phyloP scores from a whole-genome alignment of 2,113 vertebrate genomes.

The Prietella phreatophila region DNA sequence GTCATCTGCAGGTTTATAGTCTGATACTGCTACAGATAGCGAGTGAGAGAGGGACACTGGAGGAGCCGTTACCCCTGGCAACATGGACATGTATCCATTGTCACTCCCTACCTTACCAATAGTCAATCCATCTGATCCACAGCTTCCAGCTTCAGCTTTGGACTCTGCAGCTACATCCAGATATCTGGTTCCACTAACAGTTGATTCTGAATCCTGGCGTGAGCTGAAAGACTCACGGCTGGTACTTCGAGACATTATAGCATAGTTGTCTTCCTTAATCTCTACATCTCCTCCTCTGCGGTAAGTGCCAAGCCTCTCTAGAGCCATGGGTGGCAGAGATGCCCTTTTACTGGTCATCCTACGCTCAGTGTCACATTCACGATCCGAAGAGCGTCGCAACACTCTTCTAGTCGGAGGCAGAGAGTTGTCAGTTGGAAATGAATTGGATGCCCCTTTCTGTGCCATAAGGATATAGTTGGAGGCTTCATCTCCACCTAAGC shows the following conservation, averaged over 20 bases:
- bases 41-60: slow-evolving; percentile 65
- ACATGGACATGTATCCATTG: slow-evolving; percentile 77
- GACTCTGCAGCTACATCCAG: slow-evolving; percentile 69
- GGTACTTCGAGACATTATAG: slow-evolving; percentile 67
- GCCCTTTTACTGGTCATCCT: slow-evolving; percentile 71
- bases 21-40: slow-evolving; percentile 63
- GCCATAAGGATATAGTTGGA: slow-evolving; percentile 78
- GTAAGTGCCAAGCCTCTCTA: slow-evolving; percentile 67
- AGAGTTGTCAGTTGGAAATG: slow-evolving; percentile 58
- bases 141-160: slow-evolving; percentile 54
- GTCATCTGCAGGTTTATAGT: slow-evolving; percentile 70
- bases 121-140: neutral
- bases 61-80: slow-evolving; percentile 71
- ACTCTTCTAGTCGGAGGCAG: slow-evolving; percentile 65
- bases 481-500: slow-evolving; percentile 61
- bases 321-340: slow-evolving; percentile 74
- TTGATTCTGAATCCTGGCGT: slow-evolving; percentile 50
- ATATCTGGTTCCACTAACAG: slow-evolving; percentile 62
- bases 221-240: slow-evolving; percentile 69
- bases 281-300: slow-evolving; percentile 55
- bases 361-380: slow-evolving; percentile 70
- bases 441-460: slow-evolving; percentile 59
- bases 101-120: slow-evolving; percentile 61
- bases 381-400: slow-evolving; percentile 71
- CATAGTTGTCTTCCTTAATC: slow-evolving; percentile 67